Percentiles rank a stretch among this genome's conserved stretches.
These are phyloP conservation scores for Pogonognathellus flavescens DNA, from an alignment of 1,140 invertebrate species.

Conservation along the genomic window DNA sequence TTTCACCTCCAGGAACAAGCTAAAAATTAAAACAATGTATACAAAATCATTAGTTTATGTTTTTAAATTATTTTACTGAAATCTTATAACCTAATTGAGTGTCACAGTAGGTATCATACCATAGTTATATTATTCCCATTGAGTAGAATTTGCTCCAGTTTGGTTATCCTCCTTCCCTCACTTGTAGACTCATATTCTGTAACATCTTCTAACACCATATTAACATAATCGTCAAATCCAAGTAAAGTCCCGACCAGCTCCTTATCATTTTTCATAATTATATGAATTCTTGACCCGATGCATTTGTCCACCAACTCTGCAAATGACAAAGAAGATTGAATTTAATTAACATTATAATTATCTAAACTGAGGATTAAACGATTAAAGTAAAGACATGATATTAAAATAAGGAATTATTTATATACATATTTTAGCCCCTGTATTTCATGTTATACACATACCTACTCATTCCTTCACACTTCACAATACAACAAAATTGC, in stretches of 20 bases:
- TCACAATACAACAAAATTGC: too few species aligned
- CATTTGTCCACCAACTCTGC: conserved; percentile 99
- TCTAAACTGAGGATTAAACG: too few species aligned
- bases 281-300: conserved; percentile 98
- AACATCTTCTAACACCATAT: conserved; percentile 94
- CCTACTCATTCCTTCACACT: too few species aligned
- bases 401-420: too few species aligned
- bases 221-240: conserved; percentile 99
- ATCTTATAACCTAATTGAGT: too few species aligned
- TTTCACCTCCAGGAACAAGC: conserved; percentile 73
- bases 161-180: conserved; percentile 95
- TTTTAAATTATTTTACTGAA: too few species aligned
- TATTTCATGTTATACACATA: too few species aligned
- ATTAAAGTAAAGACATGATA: too few species aligned
- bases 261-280: conserved; percentile 99
- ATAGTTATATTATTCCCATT: conserved; percentile 99
- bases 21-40: conserved; percentile 63
- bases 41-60: conserved; percentile 34
- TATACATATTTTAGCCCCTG: too few species aligned
- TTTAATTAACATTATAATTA: too few species aligned
- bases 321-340: conserved; percentile 66
- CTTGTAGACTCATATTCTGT: conserved; percentile 96
- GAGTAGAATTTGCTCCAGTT: conserved; percentile 96
- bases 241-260: conserved; percentile 98
- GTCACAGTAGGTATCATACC: too few species aligned